Percentiles rank a stretch among this genome's conserved stretches.
These are phyloP conservation scores for Berghia stephanieae DNA, from an alignment of 1,140 invertebrate species.

Conservation along the genomic window DNA sequence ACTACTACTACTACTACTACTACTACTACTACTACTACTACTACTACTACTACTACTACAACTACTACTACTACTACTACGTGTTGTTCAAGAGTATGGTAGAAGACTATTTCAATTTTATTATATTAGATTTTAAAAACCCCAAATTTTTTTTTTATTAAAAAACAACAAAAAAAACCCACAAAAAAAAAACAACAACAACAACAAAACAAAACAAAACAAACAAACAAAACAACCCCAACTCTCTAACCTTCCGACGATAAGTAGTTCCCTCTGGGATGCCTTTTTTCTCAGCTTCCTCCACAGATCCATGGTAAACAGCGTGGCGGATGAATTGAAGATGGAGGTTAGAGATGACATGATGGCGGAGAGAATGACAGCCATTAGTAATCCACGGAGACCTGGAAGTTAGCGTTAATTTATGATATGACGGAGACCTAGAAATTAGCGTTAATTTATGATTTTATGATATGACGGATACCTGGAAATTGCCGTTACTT, in stretches of 20 bases:
- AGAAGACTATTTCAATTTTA: too few relatives aligned
- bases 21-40: conserved; percentile 30
- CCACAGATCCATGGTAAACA: conserved; percentile 73
- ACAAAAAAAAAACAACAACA: too few relatives aligned
- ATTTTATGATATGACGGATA: too few relatives aligned
- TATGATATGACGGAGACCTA: too few relatives aligned
- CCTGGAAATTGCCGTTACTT: too few relatives aligned
- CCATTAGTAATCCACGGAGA: conserved; percentile 68
- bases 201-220: too few relatives aligned
- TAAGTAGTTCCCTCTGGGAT: conserved; percentile 67
- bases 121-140: too few relatives aligned
- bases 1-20: conserved; percentile 7
- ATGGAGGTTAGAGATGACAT: conserved; percentile 72
- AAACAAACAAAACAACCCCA: too few relatives aligned
- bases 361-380: conserved; percentile 71
- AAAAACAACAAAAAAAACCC: not conserved
- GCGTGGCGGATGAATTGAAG: conserved; percentile 71
- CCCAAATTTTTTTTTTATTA: too few relatives aligned
- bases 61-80: not conserved
- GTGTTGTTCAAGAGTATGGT: too few relatives aligned
- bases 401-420: too few relatives aligned
- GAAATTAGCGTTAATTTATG: too few relatives aligned
- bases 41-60: conserved; percentile 27
- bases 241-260: conserved; percentile 70
- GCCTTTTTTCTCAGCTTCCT: conserved; percentile 65